phyloP scores from a whole-genome alignment of 2,113 vertebrate genomes.

The Sigmodon hispidus region DNA sequence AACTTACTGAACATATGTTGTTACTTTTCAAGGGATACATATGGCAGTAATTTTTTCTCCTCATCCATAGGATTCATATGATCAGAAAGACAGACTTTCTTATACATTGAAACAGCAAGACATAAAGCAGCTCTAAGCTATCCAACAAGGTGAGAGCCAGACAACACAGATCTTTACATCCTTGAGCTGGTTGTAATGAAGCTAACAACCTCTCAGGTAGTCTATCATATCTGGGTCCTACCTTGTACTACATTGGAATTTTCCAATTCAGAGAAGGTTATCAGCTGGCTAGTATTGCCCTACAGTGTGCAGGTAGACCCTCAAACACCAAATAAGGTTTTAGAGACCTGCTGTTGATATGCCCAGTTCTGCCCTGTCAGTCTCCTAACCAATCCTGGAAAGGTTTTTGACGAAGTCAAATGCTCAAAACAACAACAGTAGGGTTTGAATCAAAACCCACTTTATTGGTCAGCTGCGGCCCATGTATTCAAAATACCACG shows the following conservation, averaged over 20 bases:
- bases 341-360: background rate
- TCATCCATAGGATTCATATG: slow-evolving; percentile 20
- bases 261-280: background rate
- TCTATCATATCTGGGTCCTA: background rate
- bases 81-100: background rate
- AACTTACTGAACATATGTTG: slow-evolving; percentile 34
- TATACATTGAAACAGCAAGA: background rate
- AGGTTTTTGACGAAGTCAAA: background rate
- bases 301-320: background rate
- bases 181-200: background rate
- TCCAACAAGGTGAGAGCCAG: background rate
- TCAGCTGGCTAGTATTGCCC: background rate
- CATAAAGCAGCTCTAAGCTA: background rate
- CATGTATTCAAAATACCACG: background rate
- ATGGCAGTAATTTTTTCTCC: background rate
- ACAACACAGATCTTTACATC: background rate
- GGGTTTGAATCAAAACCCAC: background rate
- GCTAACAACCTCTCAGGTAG: background rate
- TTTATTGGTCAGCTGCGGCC: background rate
- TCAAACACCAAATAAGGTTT: background rate
- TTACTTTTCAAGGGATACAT: slow-evolving; percentile 25
- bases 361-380: background rate
- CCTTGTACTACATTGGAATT: background rate
- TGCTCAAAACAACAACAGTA: background rate
- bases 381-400: background rate